Evolutionary conservation across 2,797 vertebrate species (phyloP), one percentile per base, ranked within the genome.

Genomic region (Botia kubotai): DNA sequence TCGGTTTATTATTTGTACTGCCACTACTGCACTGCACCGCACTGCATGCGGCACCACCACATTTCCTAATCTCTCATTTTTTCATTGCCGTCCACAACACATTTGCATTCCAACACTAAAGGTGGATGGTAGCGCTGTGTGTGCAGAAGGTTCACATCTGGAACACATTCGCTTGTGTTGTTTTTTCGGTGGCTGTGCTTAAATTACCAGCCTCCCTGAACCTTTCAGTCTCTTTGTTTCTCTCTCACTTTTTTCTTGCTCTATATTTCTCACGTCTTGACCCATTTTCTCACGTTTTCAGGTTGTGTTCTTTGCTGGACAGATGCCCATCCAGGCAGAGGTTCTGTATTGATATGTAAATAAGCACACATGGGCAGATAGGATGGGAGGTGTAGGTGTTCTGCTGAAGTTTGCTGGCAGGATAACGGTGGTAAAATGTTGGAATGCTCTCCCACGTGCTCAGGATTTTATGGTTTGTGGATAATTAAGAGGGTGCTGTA

Each of bases 401-500:
- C 84, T 82, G 86, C 91, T 87, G 85, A 87, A 87, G 85, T 84
- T 89, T 89, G 80, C 83, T 60, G 53, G 16, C 10, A 91, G 87
- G 90, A 87, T 86, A 82, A 86, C 78, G 86, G 57, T 88, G 86
- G 88, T 90, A 90, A 93, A 91, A 87, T 89, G 87, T 82, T 90
- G 85, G 86, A 87, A 46, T 62, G 76, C 72, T 83, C 86, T 36
- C 36, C 62, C 58, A 33, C 33, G 36, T 4, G 16, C 16, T 55
- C 88, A 87, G 72, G 84, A 60, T 46, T 87, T 90, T 86, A 77
- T 76, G 81, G 75, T 84, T 81, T 75, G 84, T 92, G 88, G 90
- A 85, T 90, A 91, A 92, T 91, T 90, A 91, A 92, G 91, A 89
- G 87, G 87, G 89, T 66, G 89, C 85, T 90, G 46, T 17, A 67